Percentiles rank a stretch among this genome's conserved stretches.
Conservation (phyloP, 2,113 vertebrate genomes). For the Saguinus midas region DNA sequence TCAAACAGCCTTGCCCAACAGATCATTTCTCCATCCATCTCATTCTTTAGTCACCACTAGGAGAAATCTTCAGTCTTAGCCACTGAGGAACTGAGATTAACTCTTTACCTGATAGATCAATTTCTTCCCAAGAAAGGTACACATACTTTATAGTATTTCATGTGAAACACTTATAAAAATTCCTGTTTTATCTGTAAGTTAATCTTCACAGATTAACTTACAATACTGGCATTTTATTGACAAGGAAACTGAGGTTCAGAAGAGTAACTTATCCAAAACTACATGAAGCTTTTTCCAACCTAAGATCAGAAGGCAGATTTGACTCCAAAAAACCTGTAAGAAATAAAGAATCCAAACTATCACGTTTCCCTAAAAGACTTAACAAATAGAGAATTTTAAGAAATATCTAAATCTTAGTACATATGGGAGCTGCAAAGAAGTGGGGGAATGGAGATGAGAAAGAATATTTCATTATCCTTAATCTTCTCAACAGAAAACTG, state of each 20-base stretch:
- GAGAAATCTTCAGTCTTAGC: not conserved
- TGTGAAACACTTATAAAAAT: not conserved
- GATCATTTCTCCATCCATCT: not conserved
- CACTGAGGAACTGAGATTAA: not conserved
- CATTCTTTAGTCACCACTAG: not conserved
- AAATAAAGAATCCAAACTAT: not conserved
- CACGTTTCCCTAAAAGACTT: not conserved
- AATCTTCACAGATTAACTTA: not conserved
- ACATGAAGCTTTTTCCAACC: not conserved
- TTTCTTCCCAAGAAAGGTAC: not conserved
- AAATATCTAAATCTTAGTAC: not conserved
- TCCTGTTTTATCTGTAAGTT: constrained; percentile 7
- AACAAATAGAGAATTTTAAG: not conserved
- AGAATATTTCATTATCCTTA: not conserved
- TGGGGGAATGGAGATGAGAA: not conserved
- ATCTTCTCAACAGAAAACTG: not conserved
- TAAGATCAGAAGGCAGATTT: not conserved
- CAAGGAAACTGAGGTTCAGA: not conserved
- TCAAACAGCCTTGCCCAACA: not conserved
- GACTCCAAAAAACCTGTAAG: not conserved
- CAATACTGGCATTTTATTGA: not conserved
- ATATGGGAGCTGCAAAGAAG: not conserved
- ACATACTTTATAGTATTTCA: not conserved
- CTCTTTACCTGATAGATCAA: not conserved
- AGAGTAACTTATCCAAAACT: constrained; percentile 17